These are phyloP conservation scores for Drosophila truncata DNA, from an alignment of 1,140 invertebrate genomes.

Conservation along the genomic window DNA sequence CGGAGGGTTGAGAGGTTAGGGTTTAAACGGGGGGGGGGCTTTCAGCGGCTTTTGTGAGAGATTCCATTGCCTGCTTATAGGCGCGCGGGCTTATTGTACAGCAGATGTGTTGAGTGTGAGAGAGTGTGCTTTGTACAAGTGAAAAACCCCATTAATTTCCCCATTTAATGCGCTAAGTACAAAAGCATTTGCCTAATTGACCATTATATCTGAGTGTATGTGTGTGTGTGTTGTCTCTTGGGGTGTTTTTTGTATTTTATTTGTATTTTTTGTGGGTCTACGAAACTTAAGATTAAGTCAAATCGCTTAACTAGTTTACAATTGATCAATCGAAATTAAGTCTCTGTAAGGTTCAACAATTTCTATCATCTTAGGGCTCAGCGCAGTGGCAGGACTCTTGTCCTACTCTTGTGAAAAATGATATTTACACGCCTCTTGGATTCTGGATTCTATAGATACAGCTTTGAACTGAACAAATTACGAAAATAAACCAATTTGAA, in stretches of 20 bases:
- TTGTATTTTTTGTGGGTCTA: constrained; percentile 34
- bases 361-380: constrained; percentile 78
- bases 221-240: constrained; percentile 25
- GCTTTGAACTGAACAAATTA: constrained; percentile 17
- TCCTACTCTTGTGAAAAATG: constrained; percentile 42
- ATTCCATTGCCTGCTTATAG: constrained; percentile 49
- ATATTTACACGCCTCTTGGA: constrained; percentile 74
- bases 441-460: constrained; percentile 44
- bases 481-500: constrained; percentile 35
- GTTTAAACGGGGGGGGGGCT: constrained; percentile 36
- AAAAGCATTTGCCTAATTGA: constrained; percentile 77
- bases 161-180: constrained; percentile 69
- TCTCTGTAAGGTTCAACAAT: constrained; percentile 69
- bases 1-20: constrained; percentile 44
- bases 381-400: constrained; percentile 34
- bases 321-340: constrained; percentile 44
- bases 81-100: constrained; percentile 42
- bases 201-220: constrained; percentile 15
- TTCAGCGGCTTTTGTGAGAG: constrained; percentile 30
- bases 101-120: constrained; percentile 15
- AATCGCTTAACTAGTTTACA: constrained; percentile 77
- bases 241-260: constrained; percentile 31
- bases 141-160: constrained; percentile 74
- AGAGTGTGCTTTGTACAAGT: constrained; percentile 61
- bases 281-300: constrained; percentile 69